Percentiles rank a stretch among this genome's conserved stretches.
Evolutionary conservation across 2,888 invertebrate genomes (phyloP).

Genomic region (Pyrrhia umbra): DNA sequence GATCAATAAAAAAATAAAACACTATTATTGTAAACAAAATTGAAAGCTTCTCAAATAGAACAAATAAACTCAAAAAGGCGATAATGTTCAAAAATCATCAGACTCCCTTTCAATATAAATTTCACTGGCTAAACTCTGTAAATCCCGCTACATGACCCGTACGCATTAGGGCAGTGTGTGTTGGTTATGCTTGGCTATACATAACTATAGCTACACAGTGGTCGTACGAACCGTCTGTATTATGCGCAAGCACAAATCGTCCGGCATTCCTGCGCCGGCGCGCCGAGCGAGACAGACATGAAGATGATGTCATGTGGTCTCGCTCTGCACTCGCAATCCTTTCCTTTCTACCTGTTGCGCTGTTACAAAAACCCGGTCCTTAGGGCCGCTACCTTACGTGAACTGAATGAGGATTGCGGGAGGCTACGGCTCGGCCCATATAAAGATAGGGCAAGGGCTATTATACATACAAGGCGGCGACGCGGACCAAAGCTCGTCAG

Average conservation of each 20-base stretch:
- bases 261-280: constrained; percentile 88
- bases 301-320: constrained; percentile 75
- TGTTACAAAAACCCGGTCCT: constrained; percentile 90
- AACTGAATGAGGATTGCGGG: constrained; percentile 89
- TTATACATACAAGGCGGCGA: constrained; percentile 79
- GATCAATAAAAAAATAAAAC: not conserved
- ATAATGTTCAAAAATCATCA: constrained; percentile 86
- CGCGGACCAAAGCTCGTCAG: constrained; percentile 73
- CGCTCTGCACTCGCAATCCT: constrained; percentile 87
- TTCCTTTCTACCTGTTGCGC: constrained; percentile 90
- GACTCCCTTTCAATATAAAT: constrained; percentile 90
- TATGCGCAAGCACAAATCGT: constrained; percentile 88
- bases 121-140: constrained; percentile 89
- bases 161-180: constrained; percentile 90
- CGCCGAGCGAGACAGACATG: constrained; percentile 78
- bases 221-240: constrained; percentile 77
- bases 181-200: constrained; percentile 81
- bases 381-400: constrained; percentile 90
- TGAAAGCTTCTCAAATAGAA: constrained; percentile 45
- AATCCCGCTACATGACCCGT: constrained; percentile 90
- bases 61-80: constrained; percentile 46
- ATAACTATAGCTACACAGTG: constrained; percentile 76
- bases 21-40: constrained; percentile 15
- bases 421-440: constrained; percentile 89
- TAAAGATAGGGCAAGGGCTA: constrained; percentile 89